Conservation (phyloP, 2,113 vertebrate genomes). For the Lipotes vexillifer region DNA sequence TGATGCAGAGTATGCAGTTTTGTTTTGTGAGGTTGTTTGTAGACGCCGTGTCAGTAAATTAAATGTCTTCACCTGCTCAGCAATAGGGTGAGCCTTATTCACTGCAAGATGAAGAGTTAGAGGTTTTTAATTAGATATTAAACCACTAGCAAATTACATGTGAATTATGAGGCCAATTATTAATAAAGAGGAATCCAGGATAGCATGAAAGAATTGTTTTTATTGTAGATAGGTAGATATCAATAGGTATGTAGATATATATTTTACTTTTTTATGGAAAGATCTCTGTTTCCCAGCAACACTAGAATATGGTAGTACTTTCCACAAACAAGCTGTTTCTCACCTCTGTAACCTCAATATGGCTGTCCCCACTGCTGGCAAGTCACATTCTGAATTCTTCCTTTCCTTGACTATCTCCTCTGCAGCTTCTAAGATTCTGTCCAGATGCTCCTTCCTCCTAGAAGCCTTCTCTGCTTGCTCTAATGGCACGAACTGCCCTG, state of each 20-base stretch:
- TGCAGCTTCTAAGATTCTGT: not conserved
- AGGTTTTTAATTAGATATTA: not conserved
- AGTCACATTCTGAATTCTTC: not conserved
- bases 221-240: not conserved
- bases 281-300: not conserved
- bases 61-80: not conserved
- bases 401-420: no score
- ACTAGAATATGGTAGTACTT: fast-evolving
- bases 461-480: not conserved
- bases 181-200: not conserved
- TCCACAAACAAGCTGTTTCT: not conserved
- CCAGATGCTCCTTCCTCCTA: not conserved
- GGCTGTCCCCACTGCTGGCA: no score
- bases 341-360: fast-evolving
- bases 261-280: not conserved
- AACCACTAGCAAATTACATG: not conserved
- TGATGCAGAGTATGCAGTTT: fast-evolving
- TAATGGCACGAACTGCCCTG: not conserved
- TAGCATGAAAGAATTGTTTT: not conserved
- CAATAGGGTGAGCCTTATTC: not conserved
- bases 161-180: not conserved
- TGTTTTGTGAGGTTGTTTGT: not conserved
- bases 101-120: not conserved
- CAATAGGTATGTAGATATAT: no score
- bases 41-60: fast-evolving